phyloP scores from a whole-genome alignment of 2,888 invertebrate species.

The Nasonia oneida region DNA sequence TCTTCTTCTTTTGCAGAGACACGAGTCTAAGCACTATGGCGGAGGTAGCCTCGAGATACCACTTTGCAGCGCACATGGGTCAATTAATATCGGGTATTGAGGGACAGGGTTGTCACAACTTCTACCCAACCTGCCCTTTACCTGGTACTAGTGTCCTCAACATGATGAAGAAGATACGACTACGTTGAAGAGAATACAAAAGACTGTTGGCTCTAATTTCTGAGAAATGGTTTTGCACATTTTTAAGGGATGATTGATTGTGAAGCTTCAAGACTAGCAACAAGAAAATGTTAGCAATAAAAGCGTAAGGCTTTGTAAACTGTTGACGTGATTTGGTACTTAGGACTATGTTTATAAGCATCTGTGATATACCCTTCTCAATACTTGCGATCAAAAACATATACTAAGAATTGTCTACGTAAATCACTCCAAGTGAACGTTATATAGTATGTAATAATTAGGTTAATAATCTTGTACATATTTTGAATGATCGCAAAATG shows the following conservation, averaged over 20 bases:
- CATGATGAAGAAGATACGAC: slow-evolving; percentile 75
- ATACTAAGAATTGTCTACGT: neutral
- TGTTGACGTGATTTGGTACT: neutral
- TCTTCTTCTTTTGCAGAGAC: slow-evolving; percentile 79
- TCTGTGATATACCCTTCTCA: slow-evolving; percentile 49
- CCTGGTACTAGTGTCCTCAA: slow-evolving; percentile 83
- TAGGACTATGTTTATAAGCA: neutral
- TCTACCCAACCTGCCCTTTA: slow-evolving; percentile 84
- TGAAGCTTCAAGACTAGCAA: neutral
- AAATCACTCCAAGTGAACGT: neutral
- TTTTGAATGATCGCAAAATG: neutral
- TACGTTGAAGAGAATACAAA: slow-evolving; percentile 20
- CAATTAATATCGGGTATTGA: slow-evolving; percentile 84
- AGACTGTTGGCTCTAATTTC: neutral
- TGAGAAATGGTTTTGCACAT: neutral
- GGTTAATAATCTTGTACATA: slow-evolving; percentile 25
- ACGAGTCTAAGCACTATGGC: slow-evolving; percentile 84
- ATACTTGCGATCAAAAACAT: neutral
- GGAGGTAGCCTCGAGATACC: slow-evolving; percentile 84
- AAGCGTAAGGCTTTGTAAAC: neutral
- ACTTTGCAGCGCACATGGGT: slow-evolving; percentile 86
- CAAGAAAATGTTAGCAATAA: neutral
- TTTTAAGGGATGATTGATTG: neutral
- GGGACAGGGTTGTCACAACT: slow-evolving; percentile 85
- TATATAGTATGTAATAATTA: neutral